A percentile compares a stretch with the other conserved stretches of the same genome.
Conservation (phyloP, 2,113 vertebrate genomes). For the Lynx canadensis region DNA sequence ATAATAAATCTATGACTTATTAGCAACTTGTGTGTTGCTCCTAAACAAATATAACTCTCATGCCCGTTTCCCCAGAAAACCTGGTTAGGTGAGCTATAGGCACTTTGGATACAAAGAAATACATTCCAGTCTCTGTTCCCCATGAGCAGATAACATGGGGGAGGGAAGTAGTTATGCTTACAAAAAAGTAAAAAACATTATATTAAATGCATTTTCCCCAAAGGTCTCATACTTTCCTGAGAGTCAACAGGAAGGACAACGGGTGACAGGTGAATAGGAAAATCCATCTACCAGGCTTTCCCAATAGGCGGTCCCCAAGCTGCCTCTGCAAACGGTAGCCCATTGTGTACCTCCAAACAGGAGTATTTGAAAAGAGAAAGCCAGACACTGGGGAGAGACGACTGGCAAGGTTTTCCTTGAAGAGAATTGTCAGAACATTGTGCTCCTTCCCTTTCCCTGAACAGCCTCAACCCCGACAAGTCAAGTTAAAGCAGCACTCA, state of each 20-base stretch:
- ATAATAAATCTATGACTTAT: not conserved
- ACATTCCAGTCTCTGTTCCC: not conserved
- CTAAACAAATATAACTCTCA: not conserved
- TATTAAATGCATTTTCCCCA: not conserved
- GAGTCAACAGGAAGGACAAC: not conserved
- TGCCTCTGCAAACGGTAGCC: not conserved
- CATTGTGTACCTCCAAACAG: not conserved
- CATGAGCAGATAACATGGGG: not conserved
- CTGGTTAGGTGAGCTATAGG: not conserved
- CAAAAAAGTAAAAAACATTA: not conserved
- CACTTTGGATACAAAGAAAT: not conserved
- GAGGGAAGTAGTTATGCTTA: not conserved
- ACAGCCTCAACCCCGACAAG: not conserved
- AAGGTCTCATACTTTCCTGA: not conserved
- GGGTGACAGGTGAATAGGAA: not conserved
- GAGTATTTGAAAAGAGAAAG: not conserved
- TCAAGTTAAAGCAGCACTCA: not conserved
- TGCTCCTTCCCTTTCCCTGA: not conserved
- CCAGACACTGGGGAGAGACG: not conserved
- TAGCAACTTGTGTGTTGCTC: not conserved
- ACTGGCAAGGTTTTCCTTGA: not conserved
- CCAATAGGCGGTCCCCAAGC: not conserved
- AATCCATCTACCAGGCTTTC: not conserved
- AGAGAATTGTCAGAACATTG: not conserved
- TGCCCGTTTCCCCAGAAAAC: not conserved